Evolutionary conservation across 2,797 vertebrate genomes (phyloP), one percentile per base, ranked within the genome.

Genomic region (Alectoris magna): DNA sequence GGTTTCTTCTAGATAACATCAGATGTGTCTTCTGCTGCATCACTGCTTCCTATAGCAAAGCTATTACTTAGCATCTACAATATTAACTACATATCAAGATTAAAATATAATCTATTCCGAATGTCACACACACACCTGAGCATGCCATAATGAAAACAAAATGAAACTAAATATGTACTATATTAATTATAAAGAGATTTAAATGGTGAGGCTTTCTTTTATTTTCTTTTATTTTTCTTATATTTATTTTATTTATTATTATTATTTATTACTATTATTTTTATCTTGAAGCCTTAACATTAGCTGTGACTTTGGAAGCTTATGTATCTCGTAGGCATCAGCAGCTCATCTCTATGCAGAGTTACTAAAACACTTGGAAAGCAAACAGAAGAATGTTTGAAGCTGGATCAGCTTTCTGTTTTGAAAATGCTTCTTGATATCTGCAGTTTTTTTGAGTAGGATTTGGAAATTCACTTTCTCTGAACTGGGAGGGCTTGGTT

Each of bases 401-500:
- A 59, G 16, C 1, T 34, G 14, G 8, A 19, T 26, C 36, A 38
- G 3, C 5, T 60, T 87, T 84, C 18, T 73, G 7, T 70, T 70
- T 16, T 13, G 72, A 60, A 82, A 63, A 7, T 31, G 5, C 43
- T 41, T 81, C n/a, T 59, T 62, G 38, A 4, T 9, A 64, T 69
- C 75, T 27, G 9, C 24, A 44, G 24, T 86, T 11, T 10, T 63
- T 67, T 70, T 84, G 8, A 62, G 18, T 72, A 88, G 27, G 26
- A 7, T 5, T 77, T 58, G 13, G 4, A 29, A 29, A 76, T 87
- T 60, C 31, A 14, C 6, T 43, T 26, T 6, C 12, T 84, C 27
- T 66, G 18, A 56, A 74, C 6, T 58, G 11, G 8, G 55, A 48
- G 2, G 1, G 1, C 2, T 3, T 11, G 31, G 0, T 31, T 88